Evolutionary conservation across 2,888 invertebrate species (phyloP), one percentile per base, ranked within the genome.

Genomic region (Tinea semifulvella): DNA sequence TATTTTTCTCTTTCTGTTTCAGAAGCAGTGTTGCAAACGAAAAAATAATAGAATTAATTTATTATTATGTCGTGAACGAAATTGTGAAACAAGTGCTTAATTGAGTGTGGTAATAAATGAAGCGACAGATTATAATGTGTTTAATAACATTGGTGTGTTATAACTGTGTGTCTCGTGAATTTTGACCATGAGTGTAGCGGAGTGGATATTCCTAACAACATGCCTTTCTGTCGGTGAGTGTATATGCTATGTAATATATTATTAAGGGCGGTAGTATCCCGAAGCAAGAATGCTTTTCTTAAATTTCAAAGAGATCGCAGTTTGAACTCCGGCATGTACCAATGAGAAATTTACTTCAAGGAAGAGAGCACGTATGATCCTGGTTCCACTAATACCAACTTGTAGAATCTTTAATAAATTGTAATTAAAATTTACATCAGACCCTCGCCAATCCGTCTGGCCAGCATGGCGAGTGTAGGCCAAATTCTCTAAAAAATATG

Each of bases 81-180:
- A 18, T 36, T 36, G 16, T 36, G 11, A 14, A 36, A 17, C 36
- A 18, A 36, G 36, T 36, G 36, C 16, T 11, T 14, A 31, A 16
- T 36, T 36, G 16, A 36, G 10, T 36, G 6, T 36, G 10, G 16
- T 57, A 55, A 68, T 73, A 62, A 74, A 77, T 77, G 76, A 74
- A 64, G 77, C 77, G 76, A 52, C 72, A 65, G 62, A 62, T 54
- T 52, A 49, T 56, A n/a, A n/a, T n/a, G n/a, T n/a, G n/a, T n/a
- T n/a, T n/a, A n/a, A n/a, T n/a, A n/a, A 60, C 49, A 49, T 49
- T 48, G 17, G 50, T 50, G 45, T 51, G 53, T 45, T 52, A 60
- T 20, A 8, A 17, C 40, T 17, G 26, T 49, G 56, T 56, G 47
- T 58, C 61, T 63, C 67, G 63, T 72, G 67, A 68, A 58, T 22